A percentile compares a stretch with the other conserved stretches of the same genome.
phyloP scores from a whole-genome alignment of 2,113 vertebrate genomes.

The human (Homo sapiens) region DNA sequence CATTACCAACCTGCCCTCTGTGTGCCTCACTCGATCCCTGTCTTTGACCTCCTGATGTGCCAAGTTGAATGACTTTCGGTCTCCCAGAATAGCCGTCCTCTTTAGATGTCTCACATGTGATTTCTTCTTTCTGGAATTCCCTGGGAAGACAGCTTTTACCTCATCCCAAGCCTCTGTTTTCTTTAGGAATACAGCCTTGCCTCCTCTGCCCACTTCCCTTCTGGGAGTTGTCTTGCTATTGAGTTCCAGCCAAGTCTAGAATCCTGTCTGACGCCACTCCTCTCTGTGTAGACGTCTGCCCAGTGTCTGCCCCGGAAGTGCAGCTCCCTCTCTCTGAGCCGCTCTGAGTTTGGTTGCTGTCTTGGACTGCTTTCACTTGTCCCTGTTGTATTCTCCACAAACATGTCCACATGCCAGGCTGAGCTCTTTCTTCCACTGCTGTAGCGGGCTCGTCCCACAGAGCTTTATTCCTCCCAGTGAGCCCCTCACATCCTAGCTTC shows the following conservation, averaged over 20 bases:
- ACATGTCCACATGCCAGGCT: not conserved
- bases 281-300: not conserved
- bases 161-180: not conserved
- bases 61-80: not conserved
- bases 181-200: not conserved
- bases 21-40: not conserved
- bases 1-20: not conserved
- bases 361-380: not conserved
- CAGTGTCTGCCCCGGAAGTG: not conserved
- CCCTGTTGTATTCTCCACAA: not conserved
- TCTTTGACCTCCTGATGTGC: not conserved
- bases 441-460: not conserved
- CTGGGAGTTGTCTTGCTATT: not conserved
- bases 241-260: not conserved
- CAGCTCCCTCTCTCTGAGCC: not conserved
- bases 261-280: not conserved
- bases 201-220: not conserved
- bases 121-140: constrained; percentile 12
- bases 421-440: not conserved
- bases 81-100: not conserved
- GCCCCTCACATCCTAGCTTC: no score
- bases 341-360: not conserved
- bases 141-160: not conserved
- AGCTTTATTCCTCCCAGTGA: not conserved
- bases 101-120: not conserved